Base-by-base conservation (phyloP, 2,113 vertebrate species). In the Mesocricetus auratus region DNA sequence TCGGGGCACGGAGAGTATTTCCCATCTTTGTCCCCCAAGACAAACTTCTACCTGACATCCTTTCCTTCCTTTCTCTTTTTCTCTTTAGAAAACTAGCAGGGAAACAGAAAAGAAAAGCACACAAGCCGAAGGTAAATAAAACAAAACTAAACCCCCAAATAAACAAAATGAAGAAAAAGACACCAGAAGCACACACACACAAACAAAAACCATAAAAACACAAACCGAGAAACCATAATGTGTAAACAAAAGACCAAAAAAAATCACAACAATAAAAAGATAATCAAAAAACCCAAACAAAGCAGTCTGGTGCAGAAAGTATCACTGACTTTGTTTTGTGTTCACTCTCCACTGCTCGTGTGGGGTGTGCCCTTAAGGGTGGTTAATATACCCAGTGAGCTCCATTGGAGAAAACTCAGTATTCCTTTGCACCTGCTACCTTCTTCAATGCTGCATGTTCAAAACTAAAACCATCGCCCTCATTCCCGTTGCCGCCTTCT, bases 1-100 rank as follows among this genome's bases (percentile, higher is more conserved):
- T 17, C 17, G 50, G 50, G 56, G 8, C 3, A 7, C 29, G 21
- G n/a, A 83, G 31, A 62, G 13, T 17, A 31, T 58, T 92, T 95
- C 71, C 56, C 85, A 85, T 79, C 50, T 93, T 92, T 73, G 88
- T 42, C 95, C 45, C 66, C 42, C 29, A 91, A 92, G 89, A 96
- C 39, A 75, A 58, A 90, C 33, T 58, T 66, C 53, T 42, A 83
- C n/a, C 86, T 88, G 90, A 90, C 58, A 53, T 50, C 42, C 58
- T 90, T 36, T 68, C 66, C 66, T 68, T 68, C 0, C 31, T 69
- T 36, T 6, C 68, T 39, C 24, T 26, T 8, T 82, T 15, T 58
- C 21, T 81, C 36, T 58, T 60, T 82, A 39, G 79, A 60, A 29
- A 82, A 39, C 53, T 39, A 56, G n/a, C 31, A 33, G 16, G 26